Evolutionary conservation across 1,140 invertebrate genomes (phyloP).

Genomic region (Carcinoscorpius rotundicauda): DNA sequence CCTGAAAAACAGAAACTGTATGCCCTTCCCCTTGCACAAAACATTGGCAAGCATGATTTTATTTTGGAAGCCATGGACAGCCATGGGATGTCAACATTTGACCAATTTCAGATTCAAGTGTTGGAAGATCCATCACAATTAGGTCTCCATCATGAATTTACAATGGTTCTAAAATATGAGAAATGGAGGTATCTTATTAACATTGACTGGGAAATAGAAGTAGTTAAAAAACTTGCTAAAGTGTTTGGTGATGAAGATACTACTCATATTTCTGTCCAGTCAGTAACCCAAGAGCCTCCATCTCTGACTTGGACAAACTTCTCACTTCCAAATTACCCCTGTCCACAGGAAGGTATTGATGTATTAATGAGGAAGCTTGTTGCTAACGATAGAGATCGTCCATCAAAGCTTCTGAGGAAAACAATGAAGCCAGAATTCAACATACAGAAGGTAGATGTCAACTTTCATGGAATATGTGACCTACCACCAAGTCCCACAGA

Average conservation of each 20-base stretch:
- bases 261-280: conserved; percentile 52
- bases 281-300: conserved; percentile 37
- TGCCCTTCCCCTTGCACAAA: conserved; percentile 62
- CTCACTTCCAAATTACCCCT: conserved; percentile 48
- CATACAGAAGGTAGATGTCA: conserved; percentile 22
- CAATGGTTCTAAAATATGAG: conserved; percentile 48
- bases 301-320: conserved; percentile 69
- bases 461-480: conserved; percentile 22
- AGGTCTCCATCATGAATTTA: conserved; percentile 70
- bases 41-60: conserved; percentile 72
- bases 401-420: conserved; percentile 21
- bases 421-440: conserved; percentile 24
- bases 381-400: conserved; percentile 21
- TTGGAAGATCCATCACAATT: conserved; percentile 58
- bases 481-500: conserved; percentile 39
- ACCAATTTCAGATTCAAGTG: conserved; percentile 59
- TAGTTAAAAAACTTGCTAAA: conserved; percentile 50
- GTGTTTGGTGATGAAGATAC: conserved; percentile 54
- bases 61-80: conserved; percentile 61
- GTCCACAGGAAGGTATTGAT: conserved; percentile 40
- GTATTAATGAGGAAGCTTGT: conserved; percentile 40
- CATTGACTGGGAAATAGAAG: conserved; percentile 43
- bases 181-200: conserved; percentile 39
- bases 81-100: conserved; percentile 51
- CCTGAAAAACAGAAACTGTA: conserved; percentile 58